These are phyloP conservation scores for Melanchra persicariae DNA, from an alignment of 2,888 invertebrate genomes.

Conservation along the genomic window DNA sequence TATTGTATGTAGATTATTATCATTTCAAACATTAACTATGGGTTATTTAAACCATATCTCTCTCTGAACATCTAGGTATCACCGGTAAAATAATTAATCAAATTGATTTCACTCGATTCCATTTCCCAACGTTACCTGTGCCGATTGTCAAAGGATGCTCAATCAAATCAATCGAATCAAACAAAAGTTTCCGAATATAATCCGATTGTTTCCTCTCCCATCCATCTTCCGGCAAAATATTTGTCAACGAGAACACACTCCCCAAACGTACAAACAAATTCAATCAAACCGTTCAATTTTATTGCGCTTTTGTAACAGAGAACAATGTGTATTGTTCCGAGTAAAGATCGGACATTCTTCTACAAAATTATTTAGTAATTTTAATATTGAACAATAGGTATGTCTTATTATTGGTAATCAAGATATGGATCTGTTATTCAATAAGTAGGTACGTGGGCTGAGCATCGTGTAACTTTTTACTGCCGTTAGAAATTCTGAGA, in stretches of 20 bases:
- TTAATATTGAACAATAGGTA: constrained; percentile 71
- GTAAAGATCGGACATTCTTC: constrained; percentile 72
- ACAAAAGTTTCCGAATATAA: constrained; percentile 61
- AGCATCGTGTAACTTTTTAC: constrained; percentile 44
- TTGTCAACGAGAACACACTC: constrained; percentile 78
- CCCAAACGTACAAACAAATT: constrained; percentile 62
- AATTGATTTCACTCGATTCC: constrained; percentile 39
- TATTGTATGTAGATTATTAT: constrained; percentile 27
- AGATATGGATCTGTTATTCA: constrained; percentile 74
- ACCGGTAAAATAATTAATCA: constrained; percentile 16
- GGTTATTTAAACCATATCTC: constrained; percentile 2
- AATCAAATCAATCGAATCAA: constrained; percentile 65
- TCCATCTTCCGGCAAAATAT: constrained; percentile 77
- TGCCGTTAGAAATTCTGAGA: constrained; percentile 37
- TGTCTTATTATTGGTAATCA: constrained; percentile 71
- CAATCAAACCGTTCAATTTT: constrained; percentile 74
- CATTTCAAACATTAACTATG: constrained; percentile 9
- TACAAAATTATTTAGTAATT: constrained; percentile 76
- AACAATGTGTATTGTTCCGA: constrained; percentile 86
- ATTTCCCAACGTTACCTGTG: constrained; percentile 29
- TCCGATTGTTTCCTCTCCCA: constrained; percentile 68
- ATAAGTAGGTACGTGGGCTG: constrained; percentile 61
- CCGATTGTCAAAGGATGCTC: constrained; percentile 55
- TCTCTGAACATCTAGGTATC: not conserved
- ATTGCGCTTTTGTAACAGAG: constrained; percentile 79